These are phyloP conservation scores for Pseudomyrmex gracilis DNA, from an alignment of 1,140 invertebrate genomes.

Conservation along the genomic window DNA sequence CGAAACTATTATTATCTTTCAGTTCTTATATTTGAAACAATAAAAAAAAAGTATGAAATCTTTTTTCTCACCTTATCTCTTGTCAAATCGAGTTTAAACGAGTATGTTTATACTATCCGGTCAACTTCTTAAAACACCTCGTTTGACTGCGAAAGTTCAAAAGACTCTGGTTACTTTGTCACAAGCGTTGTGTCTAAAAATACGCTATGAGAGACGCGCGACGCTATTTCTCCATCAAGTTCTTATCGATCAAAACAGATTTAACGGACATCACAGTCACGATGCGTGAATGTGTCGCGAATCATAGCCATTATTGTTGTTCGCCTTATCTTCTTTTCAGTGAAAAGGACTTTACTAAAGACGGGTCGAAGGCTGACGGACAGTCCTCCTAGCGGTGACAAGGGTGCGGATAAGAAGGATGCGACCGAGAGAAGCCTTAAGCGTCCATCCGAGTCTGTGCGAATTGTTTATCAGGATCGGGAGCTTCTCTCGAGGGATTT, in stretches of 20 bases:
- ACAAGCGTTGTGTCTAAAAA: neutral
- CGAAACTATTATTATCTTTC: neutral
- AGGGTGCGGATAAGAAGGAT: constrained; percentile 58
- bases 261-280: neutral
- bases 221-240: neutral
- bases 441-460: constrained; percentile 1
- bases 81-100: too few species aligned
- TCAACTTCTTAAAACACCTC: neutral
- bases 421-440: neutral
- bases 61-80: too few species aligned
- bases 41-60: too few species aligned
- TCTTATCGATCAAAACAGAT: neutral
- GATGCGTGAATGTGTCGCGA: neutral
- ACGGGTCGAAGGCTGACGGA: constrained; percentile 21
- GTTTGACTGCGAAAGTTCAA: neutral
- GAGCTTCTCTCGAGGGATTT: constrained; percentile 63
- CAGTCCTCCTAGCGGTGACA: constrained; percentile 58
- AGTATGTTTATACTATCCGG: neutral
- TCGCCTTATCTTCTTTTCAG: neutral
- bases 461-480: constrained; percentile 71
- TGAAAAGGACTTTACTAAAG: neutral
- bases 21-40: too few species aligned
- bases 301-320: constrained; percentile 2
- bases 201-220: neutral
- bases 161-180: neutral